Evolutionary conservation across 2,797 vertebrate genomes (phyloP).

Genomic region (Oreonectes daqikongensis): DNA sequence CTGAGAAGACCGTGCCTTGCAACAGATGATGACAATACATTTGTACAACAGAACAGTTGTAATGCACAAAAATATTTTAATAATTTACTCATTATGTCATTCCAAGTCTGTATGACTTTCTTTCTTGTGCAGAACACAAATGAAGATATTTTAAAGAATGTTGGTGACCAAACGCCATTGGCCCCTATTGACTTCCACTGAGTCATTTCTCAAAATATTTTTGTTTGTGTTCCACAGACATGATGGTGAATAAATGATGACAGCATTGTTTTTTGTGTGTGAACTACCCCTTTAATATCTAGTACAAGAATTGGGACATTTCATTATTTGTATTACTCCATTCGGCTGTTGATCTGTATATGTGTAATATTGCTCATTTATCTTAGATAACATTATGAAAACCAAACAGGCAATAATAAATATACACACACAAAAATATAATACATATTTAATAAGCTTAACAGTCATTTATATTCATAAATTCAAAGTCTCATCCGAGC

Average conservation of each 20-base stretch:
- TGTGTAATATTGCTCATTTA: too few relatives aligned
- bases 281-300: not conserved
- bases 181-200: too few relatives aligned
- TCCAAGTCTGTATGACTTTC: too few relatives aligned
- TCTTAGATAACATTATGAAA: not conserved
- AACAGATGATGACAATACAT: not conserved
- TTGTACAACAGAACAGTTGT: not conserved
- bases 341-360: too few relatives aligned
- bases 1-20: not conserved
- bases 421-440: not conserved
- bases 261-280: too few relatives aligned
- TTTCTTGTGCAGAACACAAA: too few relatives aligned
- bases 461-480: not conserved
- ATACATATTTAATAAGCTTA: not conserved
- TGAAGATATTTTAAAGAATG: too few relatives aligned
- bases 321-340: too few relatives aligned
- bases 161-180: too few relatives aligned
- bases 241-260: not conserved
- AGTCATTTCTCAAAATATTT: too few relatives aligned
- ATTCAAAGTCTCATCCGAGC: not conserved
- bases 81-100: too few relatives aligned
- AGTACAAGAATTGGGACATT: not conserved
- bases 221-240: not conserved
- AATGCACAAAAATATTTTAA: too few relatives aligned
- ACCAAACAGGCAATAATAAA: not conserved